Evolutionary conservation across 2,888 invertebrate species (phyloP), one percentile per base, ranked within the genome.

Genomic region (Hetaerina titia): DNA sequence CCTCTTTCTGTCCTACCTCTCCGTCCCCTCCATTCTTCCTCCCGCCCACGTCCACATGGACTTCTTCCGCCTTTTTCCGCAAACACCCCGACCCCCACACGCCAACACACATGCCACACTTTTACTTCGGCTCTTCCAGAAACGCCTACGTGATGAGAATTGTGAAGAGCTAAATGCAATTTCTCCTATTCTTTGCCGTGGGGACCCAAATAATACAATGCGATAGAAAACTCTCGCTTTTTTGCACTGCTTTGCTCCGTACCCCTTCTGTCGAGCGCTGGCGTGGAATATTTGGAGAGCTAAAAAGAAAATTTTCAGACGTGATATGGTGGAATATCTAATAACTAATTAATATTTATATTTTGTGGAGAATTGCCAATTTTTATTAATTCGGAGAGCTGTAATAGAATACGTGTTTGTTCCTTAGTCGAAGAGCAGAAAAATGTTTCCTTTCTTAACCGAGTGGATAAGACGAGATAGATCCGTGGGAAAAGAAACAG

Each of bases 71-170:
- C 58, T 58, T 89, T 58, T 56, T 19, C n/a, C 57, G 11, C 89
- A 8, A 9, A 7, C 89, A 7, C 57, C 57, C 22, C 69, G 57
- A 9, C 92, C 69, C 69, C 69, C 69, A 69, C n/a, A 69, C n/a
- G 13, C 81, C 5, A 6, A 81, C 81, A 81, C 81, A 81, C 2
- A 31, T 7, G 81, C 31, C 69, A 8, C 8, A 22, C 69, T n/a
- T 22, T 8, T 22, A 9, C 69, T n/a, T 69, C 22, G 69, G 69
- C 22, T 31, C 81, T 31, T 25, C 25, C 13, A 31, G 81, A 81
- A 81, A 81, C 25, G 92, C 56, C 92, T 92, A 92, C 92, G 92
- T 92, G 92, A 92, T 56, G 56, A 31, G 69, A 69, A 92, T 45
- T 56, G 56, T 56, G 92, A 69, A 74, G 0, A 13, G 81, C 19